A percentile compares a stretch with the other conserved stretches of the same genome.
These are phyloP conservation scores for Hydriomena furcata DNA, from an alignment of 2,888 invertebrate species.

Conservation along the genomic window DNA sequence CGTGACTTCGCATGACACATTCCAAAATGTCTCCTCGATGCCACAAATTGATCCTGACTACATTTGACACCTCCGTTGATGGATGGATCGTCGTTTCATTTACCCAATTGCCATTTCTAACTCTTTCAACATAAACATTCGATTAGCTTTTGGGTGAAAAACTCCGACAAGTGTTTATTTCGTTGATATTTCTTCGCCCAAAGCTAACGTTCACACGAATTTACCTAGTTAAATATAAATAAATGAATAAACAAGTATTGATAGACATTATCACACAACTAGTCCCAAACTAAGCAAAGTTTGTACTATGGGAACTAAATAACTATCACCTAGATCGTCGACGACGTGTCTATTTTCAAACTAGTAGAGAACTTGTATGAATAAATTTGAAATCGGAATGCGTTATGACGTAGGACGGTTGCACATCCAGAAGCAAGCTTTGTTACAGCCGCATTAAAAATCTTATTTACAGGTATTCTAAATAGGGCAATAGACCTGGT, in stretches of 20 bases:
- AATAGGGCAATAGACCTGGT: no score
- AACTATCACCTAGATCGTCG: no score
- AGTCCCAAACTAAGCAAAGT: no score
- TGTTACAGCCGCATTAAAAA: no score
- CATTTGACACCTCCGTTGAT: slow-evolving; percentile 47
- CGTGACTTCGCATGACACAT: slow-evolving; percentile 56
- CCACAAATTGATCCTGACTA: slow-evolving; percentile 49
- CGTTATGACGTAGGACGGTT: no score
- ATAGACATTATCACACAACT: no score
- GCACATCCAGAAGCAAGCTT: no score
- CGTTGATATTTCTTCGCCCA: slow-evolving; percentile 3
- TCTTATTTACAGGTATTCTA: no score
- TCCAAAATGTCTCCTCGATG: slow-evolving; percentile 45
- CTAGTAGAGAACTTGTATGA: no score
- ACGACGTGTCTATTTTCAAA: no score
- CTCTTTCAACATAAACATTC: slow-evolving; percentile 26
- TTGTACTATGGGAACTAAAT: no score
- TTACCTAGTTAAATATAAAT: background rate
- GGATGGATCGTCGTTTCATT: slow-evolving; percentile 51
- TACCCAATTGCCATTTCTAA: slow-evolving; percentile 40
- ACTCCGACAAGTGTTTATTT: slow-evolving; percentile 20
- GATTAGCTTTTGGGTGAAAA: slow-evolving; percentile 27
- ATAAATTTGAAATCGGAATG: no score
- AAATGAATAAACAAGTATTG: background rate
- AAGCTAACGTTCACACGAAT: background rate